Evolutionary conservation across 2,888 invertebrate species (phyloP).

Genomic region (Volucella inanis): DNA sequence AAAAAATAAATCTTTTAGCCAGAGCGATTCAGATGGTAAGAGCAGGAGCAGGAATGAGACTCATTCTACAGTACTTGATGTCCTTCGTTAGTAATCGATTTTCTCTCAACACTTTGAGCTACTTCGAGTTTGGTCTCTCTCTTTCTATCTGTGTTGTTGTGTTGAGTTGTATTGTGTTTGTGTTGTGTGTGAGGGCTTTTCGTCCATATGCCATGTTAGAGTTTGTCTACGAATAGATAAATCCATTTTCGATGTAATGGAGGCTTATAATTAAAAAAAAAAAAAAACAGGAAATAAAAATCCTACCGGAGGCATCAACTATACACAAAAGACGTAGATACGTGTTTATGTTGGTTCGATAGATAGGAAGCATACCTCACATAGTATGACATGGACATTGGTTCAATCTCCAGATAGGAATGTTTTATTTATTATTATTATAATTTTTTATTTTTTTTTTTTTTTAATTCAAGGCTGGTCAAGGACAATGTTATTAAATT

Average conservation of each 20-base stretch:
- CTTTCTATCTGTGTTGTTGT: not conserved
- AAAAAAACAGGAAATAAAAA: not conserved
- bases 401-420: not conserved
- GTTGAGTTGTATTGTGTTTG: not conserved
- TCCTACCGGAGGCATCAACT: not conserved
- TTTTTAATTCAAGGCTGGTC: not conserved
- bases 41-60: not conserved
- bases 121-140: not conserved
- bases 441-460: not conserved
- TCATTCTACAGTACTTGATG: constrained; percentile 2
- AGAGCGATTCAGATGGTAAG: not conserved
- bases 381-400: constrained; percentile 3
- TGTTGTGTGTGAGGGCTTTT: not conserved
- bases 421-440: too few relatives aligned
- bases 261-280: constrained; percentile 41
- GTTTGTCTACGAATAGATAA: constrained; percentile 26
- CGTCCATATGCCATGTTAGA: constrained; percentile 21
- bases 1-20: constrained; percentile 15
- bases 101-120: constrained; percentile 37
- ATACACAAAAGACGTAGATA: not conserved
- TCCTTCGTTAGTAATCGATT: constrained; percentile 50
- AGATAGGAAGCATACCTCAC: constrained; percentile 1
- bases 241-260: constrained; percentile 28
- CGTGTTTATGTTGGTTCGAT: not conserved
- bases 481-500: constrained; percentile 10